Evolutionary conservation across 1,140 invertebrate species (phyloP), one percentile per base, ranked within the genome.

Genomic region (Danaus plexippus): DNA sequence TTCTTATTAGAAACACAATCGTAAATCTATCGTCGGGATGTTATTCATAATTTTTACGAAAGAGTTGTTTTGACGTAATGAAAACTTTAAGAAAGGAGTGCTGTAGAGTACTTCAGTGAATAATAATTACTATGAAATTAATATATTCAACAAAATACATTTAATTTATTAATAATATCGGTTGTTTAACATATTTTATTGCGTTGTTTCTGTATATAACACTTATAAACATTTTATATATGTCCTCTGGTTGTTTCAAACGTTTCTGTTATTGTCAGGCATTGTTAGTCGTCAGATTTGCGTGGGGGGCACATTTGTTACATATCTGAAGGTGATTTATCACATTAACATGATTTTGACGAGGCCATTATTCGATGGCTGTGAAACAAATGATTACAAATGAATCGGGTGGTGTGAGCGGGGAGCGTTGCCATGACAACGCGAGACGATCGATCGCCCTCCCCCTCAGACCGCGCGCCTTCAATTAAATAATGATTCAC

Each of bases 311-410:
- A 43, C 15, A 11, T 52, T 52, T 43, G 50, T 52, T 11, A 43
- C n/a, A 52, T 46, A 55, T 63, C 47, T 47, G 47, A 61, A 45
- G 55, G 64, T 67, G 59, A 85, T 82, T 73, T 72, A 82, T 85
- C 78, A 83, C 75, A 81, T 81, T 77, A 65, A 49, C 75, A 67
- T 64, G 62, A 70, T 78, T 32, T 78, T 76, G 72, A 79, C 71
- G 68, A 75, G 70, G 69, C 73, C 73, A 76, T 82, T 80, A 82
- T 80, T 75, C 75, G 80, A 79, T 68, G 72, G 76, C 73, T 65
- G 73, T 77, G 76, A 83, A 85, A 83, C 82, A 85, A 85, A 85
- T 82, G 82, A 85, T 85, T 82, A 85, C 82, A 85, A 85, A 85
- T 83, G 82, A 80, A 83, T 81, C 76, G 71, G 69, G 73, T 52